Conservation (phyloP, 53 echinoderm and acorn worm genomes). For the Hippasteria phrygiana region DNA sequence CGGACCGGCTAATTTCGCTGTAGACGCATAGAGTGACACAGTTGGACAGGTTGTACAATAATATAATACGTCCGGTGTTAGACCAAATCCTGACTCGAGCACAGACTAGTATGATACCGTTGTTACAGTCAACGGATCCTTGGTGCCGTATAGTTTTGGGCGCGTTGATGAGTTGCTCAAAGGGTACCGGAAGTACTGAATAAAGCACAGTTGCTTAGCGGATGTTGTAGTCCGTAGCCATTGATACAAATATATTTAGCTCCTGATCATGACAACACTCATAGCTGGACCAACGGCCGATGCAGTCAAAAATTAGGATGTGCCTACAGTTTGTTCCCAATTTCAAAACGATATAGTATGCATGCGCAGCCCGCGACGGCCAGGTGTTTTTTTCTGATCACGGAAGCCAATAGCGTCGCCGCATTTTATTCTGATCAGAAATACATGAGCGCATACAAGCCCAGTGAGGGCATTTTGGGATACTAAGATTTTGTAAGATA, state of each 20-base stretch:
- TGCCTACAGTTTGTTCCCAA: neutral
- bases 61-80: no score
- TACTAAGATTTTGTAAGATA: no score
- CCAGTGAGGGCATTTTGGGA: no score
- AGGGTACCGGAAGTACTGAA: conserved; percentile 11
- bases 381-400: conserved; percentile 4
- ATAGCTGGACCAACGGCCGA: conserved; percentile 23
- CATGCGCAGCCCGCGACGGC: neutral
- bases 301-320: conserved; percentile 9
- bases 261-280: neutral
- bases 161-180: neutral
- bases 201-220: neutral
- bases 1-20: no score
- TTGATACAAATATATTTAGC: conserved; percentile 9
- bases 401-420: no score
- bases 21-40: no score
- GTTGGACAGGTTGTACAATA: no score
- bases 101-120: neutral
- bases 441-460: no score
- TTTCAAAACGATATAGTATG: neutral
- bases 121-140: neutral
- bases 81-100: no score
- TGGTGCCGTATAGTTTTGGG: neutral
- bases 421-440: no score
- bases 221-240: conserved; percentile 21